Evolutionary conservation across 2,797 vertebrate genomes (phyloP).

Genomic region (Enoplosus armatus): DNA sequence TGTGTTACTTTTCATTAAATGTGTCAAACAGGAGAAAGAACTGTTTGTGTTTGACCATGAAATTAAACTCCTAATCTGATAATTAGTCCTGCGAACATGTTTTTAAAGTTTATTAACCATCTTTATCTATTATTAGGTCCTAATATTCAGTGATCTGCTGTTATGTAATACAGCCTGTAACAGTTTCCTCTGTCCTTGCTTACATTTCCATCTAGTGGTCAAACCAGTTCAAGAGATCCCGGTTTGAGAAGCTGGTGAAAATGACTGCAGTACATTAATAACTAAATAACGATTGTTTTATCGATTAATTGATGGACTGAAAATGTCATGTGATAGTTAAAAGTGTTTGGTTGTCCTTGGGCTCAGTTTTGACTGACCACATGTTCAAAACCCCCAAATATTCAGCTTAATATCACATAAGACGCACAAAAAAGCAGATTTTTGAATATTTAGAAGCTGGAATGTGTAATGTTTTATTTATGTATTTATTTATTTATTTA

Average conservation of each 20-base stretch:
- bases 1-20: neutral
- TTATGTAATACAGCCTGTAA: conserved; percentile 51
- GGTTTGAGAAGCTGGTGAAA: neutral
- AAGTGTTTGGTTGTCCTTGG: too few relatives aligned
- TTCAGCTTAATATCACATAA: too few relatives aligned
- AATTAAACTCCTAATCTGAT: neutral
- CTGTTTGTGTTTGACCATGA: neutral
- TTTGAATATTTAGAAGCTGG: too few relatives aligned
- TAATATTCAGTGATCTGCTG: conserved; percentile 20
- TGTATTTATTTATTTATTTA: too few relatives aligned
- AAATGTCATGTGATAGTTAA: too few relatives aligned
- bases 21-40: neutral
- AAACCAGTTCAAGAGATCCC: neutral
- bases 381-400: too few relatives aligned
- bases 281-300: too few relatives aligned
- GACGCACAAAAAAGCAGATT: too few relatives aligned
- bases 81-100: fast-evolving
- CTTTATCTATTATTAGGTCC: conserved; percentile 21
- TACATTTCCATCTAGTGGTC: conserved; percentile 47
- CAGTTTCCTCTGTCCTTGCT: neutral
- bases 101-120: conserved; percentile 4
- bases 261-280: too few relatives aligned
- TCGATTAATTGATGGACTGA: too few relatives aligned
- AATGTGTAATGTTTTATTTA: too few relatives aligned
- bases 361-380: too few relatives aligned